These are phyloP conservation scores for Chanos chanos DNA, from an alignment of 2,797 vertebrate species.

Conservation along the genomic window DNA sequence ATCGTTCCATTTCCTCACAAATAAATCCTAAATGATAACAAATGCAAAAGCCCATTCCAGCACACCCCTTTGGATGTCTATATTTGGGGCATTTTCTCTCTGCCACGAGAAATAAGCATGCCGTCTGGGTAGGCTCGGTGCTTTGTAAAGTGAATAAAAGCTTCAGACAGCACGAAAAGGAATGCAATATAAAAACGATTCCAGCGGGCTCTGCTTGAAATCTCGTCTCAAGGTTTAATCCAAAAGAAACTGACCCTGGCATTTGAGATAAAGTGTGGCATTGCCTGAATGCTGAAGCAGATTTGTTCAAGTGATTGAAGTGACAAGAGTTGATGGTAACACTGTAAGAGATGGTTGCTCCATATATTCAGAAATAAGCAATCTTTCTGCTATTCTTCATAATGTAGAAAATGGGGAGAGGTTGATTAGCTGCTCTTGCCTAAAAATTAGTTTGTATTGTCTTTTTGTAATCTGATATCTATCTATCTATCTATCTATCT, in stretches of 20 bases:
- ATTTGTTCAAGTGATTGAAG: conserved; percentile 23
- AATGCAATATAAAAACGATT: conserved; percentile 8
- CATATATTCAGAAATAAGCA: no score
- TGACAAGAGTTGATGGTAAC: no score
- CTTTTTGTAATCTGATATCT: no score
- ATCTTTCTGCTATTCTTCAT: no score
- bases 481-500: no score
- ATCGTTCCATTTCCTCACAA: conserved; percentile 21
- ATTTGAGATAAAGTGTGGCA: conserved; percentile 18
- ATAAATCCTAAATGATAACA: neutral
- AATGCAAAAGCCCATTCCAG: neutral
- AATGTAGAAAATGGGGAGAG: no score
- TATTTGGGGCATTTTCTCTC: conserved; percentile 9
- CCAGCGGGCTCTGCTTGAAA: conserved; percentile 17
- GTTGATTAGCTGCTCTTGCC: no score
- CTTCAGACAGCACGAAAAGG: conserved; percentile 18
- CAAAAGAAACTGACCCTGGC: conserved; percentile 17
- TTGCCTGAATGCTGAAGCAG: conserved; percentile 8
- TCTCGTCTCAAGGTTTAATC: conserved; percentile 17
- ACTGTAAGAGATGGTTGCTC: no score
- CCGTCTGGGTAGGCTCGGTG: conserved; percentile 6
- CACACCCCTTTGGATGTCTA: conserved; percentile 7
- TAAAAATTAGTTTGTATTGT: no score
- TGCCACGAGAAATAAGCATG: conserved; percentile 19
- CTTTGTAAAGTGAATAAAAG: conserved; percentile 32